Percentiles rank a stretch among this genome's conserved stretches.
Evolutionary conservation across 2,797 vertebrate species (phyloP).

Genomic region (Anguilla marmorata): DNA sequence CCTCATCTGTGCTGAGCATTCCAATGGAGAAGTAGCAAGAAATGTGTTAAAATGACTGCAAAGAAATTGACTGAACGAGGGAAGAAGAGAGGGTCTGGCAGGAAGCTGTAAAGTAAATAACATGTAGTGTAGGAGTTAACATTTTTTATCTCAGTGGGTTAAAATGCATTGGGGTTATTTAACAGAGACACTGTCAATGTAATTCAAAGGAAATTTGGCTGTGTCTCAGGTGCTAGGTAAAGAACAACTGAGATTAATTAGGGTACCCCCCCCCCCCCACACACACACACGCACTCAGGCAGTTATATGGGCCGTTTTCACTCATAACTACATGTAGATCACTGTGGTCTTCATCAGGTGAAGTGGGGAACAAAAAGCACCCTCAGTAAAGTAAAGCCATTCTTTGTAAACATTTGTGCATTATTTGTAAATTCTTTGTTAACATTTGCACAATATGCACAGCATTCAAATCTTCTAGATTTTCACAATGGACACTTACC

Average conservation of each 20-base stretch:
- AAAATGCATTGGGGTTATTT: neutral
- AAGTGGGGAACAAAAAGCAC: neutral
- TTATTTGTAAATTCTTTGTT: neutral
- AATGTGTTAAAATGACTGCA: conserved; percentile 51
- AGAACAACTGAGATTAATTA: neutral
- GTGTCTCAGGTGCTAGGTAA: no score
- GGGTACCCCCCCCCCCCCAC: neutral
- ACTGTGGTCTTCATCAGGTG: neutral
- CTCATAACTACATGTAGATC: neutral
- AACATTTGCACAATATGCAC: no score
- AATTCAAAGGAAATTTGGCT: neutral
- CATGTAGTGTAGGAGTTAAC: neutral
- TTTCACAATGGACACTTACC: no score
- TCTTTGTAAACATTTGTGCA: neutral
- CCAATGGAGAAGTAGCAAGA: conserved; percentile 35
- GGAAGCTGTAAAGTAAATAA: neutral
- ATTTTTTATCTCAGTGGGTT: neutral
- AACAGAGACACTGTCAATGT: neutral
- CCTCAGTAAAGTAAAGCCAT: neutral
- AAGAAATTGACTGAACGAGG: conserved; percentile 3
- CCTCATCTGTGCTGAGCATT: conserved; percentile 18
- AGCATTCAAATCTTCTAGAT: no score
- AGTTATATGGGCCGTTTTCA: neutral
- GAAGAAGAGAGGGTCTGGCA: neutral
- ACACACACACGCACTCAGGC: no score